Evolutionary conservation across 2,113 vertebrate genomes (phyloP).

Genomic region (Zosterops japonicus): DNA sequence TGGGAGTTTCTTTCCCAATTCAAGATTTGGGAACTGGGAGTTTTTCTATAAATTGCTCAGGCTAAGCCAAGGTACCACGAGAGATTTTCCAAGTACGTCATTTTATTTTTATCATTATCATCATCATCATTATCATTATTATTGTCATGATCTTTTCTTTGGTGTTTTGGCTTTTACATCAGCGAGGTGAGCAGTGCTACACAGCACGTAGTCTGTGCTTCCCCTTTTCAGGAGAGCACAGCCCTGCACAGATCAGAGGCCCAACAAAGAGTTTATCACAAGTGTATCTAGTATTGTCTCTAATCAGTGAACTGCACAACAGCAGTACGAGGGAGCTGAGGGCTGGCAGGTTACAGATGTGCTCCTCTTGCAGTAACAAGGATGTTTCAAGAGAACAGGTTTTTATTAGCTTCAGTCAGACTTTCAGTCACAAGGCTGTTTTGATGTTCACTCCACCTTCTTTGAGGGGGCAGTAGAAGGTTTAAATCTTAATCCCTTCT

Average conservation of each 20-base stretch:
- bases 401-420: background rate
- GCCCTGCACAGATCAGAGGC: constrained; percentile 61
- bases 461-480: background rate
- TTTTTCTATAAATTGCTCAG: background rate
- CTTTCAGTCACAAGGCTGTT: background rate
- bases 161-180: constrained; percentile 28
- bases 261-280: constrained; percentile 59
- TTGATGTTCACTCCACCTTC: background rate
- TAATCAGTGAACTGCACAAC: constrained; percentile 38
- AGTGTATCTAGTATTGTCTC: constrained; percentile 61
- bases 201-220: constrained; percentile 51
- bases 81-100: constrained; percentile 49
- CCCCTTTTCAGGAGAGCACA: constrained; percentile 39
- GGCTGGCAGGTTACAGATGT: background rate
- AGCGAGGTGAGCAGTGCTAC: background rate
- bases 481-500: background rate
- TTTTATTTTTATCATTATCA: constrained; percentile 40
- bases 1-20: background rate
- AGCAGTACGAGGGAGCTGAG: background rate
- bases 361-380: background rate
- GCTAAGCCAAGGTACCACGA: background rate
- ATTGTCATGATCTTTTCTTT: constrained; percentile 7
- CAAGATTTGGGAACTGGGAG: background rate
- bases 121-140: background rate
- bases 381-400: background rate